Percentiles rank a stretch among this genome's conserved stretches.
Conservation (phyloP, 2,888 invertebrate species). For the Patella pellucida region DNA sequence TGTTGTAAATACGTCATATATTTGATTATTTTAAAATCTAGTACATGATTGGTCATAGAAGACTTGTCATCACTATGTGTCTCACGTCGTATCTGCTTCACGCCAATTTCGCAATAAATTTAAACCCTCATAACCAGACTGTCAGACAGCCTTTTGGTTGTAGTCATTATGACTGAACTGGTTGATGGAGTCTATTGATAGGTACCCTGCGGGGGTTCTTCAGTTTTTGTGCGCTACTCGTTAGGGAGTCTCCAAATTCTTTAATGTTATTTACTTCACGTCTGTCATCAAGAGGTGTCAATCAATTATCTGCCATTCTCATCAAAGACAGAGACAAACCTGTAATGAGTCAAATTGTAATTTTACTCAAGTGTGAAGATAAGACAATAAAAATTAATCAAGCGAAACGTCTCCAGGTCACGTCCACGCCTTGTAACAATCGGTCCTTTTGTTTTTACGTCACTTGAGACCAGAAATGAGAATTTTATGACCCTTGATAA, state of each 20-base stretch:
- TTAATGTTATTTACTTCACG: neutral
- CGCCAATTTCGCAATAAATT: neutral
- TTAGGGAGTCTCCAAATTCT: too few species aligned
- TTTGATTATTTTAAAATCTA: neutral
- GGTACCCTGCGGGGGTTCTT: too few species aligned
- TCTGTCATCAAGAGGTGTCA: slow-evolving; percentile 3
- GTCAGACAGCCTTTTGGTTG: neutral
- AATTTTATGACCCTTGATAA: too few species aligned
- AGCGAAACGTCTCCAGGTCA: neutral
- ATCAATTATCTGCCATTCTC: slow-evolving; percentile 4
- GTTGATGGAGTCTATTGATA: neutral
- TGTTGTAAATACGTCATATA: neutral
- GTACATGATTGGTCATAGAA: too few species aligned
- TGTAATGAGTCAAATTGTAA: neutral
- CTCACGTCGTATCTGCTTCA: neutral
- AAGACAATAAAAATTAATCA: neutral
- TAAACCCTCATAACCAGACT: neutral
- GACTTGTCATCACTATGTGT: too few species aligned
- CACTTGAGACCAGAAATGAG: too few species aligned
- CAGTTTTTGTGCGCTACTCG: too few species aligned
- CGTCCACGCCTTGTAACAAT: neutral
- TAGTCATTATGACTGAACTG: neutral
- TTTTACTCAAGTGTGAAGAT: neutral
- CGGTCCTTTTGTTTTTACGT: neutral
- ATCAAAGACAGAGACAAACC: neutral